A percentile compares a stretch with the other conserved stretches of the same genome.
These are phyloP conservation scores for Sinocyclocheilus anophthalmus DNA, from an alignment of 2,113 vertebrate genomes.

Conservation along the genomic window DNA sequence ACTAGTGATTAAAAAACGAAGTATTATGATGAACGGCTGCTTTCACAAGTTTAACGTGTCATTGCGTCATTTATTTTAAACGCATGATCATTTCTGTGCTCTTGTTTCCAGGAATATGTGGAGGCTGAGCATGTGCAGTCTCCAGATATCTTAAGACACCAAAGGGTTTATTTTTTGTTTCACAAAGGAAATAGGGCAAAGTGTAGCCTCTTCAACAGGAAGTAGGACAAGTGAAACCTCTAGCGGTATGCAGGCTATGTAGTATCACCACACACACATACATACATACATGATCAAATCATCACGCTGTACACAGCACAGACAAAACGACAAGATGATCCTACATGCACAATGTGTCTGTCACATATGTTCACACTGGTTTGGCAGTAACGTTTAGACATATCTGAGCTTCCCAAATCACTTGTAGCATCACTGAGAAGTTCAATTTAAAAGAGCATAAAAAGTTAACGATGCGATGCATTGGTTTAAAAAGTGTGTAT, in stretches of 20 bases:
- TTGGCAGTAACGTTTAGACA: background rate
- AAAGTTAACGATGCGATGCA: too few relatives aligned
- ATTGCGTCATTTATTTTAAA: background rate
- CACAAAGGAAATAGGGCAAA: constrained; percentile 37
- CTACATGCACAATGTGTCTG: background rate
- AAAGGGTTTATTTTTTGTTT: background rate
- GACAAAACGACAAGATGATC: background rate
- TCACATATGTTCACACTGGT: too few relatives aligned
- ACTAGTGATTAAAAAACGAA: background rate
- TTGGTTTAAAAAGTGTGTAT: too few relatives aligned
- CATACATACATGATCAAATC: background rate
- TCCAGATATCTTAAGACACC: background rate
- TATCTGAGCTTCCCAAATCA: too few relatives aligned
- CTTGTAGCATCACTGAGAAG: too few relatives aligned
- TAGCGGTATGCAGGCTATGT: constrained; percentile 6
- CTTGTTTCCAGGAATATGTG: background rate
- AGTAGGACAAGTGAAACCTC: constrained; percentile 47
- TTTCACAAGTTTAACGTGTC: background rate
- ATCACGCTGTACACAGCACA: background rate
- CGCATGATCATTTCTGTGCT: background rate
- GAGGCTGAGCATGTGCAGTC: background rate
- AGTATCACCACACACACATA: background rate
- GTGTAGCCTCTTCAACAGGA: constrained; percentile 47
- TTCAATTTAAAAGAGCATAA: too few relatives aligned
- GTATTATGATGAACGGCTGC: background rate